phyloP scores from a whole-genome alignment of 1,140 invertebrate species.

The Drosophila subpulchrella region DNA sequence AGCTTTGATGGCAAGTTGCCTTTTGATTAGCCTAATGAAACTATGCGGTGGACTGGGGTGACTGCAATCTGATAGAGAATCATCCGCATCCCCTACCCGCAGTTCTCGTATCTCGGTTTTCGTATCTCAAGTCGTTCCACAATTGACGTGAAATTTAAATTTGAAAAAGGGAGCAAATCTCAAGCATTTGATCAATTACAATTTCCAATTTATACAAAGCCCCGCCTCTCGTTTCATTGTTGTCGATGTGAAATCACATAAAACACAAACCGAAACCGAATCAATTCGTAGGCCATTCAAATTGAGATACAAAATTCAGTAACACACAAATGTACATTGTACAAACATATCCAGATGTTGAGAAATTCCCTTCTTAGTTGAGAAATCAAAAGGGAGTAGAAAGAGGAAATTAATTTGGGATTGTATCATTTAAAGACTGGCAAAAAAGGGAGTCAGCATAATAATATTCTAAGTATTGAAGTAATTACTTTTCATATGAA shows the following conservation, averaged over 20 bases:
- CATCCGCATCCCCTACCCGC: neutral
- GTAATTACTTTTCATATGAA: too few relatives aligned
- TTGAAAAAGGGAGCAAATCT: constrained; percentile 60
- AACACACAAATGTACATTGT: constrained; percentile 15
- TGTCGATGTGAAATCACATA: constrained; percentile 46
- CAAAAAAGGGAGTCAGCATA: neutral
- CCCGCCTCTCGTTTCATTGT: constrained; percentile 45
- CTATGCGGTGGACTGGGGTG: constrained; percentile 56
- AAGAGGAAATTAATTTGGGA: neutral
- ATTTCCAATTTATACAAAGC: constrained; percentile 77
- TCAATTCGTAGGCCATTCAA: constrained; percentile 68
- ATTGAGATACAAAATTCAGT: constrained; percentile 65
- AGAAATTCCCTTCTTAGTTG: constrained; percentile 21
- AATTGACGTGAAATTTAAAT: constrained; percentile 74
- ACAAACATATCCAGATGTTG: constrained; percentile 25
- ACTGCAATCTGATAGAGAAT: neutral
- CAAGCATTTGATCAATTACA: constrained; percentile 82
- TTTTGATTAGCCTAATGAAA: constrained; percentile 82
- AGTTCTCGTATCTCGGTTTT: neutral
- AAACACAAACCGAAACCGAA: constrained; percentile 49
- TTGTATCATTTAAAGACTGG: neutral
- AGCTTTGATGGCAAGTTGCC: constrained; percentile 34
- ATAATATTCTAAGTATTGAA: neutral
- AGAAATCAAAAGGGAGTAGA: neutral
- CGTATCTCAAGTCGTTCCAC: constrained; percentile 10